phyloP scores from a whole-genome alignment of 2,888 invertebrate species.

The Masnerella sp. region DNA sequence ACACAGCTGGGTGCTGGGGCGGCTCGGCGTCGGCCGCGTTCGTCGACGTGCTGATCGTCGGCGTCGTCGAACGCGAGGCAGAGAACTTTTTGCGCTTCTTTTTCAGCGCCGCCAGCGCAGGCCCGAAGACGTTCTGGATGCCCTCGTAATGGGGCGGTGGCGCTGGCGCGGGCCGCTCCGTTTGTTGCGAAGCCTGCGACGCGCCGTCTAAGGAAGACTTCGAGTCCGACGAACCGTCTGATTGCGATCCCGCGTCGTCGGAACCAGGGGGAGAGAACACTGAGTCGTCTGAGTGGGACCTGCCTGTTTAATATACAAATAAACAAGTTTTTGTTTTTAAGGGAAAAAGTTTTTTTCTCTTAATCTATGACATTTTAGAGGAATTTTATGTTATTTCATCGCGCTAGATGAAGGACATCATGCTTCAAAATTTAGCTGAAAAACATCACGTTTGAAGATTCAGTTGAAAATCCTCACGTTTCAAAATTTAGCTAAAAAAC shows the following conservation, averaged over 20 bases:
- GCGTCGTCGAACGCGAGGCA: conserved; percentile 84
- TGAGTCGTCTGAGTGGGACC: conserved; percentile 88
- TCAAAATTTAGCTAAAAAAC: too few species aligned
- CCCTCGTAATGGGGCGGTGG: conserved; percentile 68
- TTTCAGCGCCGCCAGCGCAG: conserved; percentile 86
- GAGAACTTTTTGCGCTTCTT: conserved; percentile 91
- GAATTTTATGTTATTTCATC: too few species aligned
- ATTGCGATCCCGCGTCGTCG: conserved; percentile 83
- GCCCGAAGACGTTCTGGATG: conserved; percentile 72
- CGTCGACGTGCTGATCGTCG: conserved; percentile 77
- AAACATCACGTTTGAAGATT: too few species aligned
- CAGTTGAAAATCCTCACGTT: too few species aligned
- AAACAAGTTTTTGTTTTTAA: background rate
- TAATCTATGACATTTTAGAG: too few species aligned
- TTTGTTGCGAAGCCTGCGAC: conserved; percentile 67
- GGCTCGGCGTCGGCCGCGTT: conserved; percentile 67
- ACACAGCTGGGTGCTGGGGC: conserved; percentile 52
- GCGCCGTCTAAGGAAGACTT: conserved; percentile 82
- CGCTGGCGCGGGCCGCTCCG: conserved; percentile 62
- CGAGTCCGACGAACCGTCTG: conserved; percentile 84
- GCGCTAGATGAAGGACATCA: too few species aligned
- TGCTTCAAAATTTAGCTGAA: too few species aligned
- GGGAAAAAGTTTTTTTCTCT: too few species aligned
- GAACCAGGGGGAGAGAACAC: conserved; percentile 83
- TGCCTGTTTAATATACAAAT: conserved; percentile 65